Base-by-base conservation (phyloP, 2,888 invertebrate genomes). In the Oegoconia quadripuncta region DNA sequence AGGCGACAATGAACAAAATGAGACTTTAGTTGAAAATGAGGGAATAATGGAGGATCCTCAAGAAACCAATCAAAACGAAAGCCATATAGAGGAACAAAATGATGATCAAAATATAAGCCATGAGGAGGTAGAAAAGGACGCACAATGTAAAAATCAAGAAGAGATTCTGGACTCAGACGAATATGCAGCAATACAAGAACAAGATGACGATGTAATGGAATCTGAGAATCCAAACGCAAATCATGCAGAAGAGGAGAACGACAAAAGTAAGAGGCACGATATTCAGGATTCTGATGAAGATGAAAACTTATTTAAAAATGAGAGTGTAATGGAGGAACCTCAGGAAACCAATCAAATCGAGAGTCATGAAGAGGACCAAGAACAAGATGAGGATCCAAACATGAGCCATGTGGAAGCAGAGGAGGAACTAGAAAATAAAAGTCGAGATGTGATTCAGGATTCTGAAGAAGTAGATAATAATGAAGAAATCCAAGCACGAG, bases 191-290 rank as follows among this genome's bases (percentile, higher is more conserved):
- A 26, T 3, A 18, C 22, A 37, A 26, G 31, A 28, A 5, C 14
- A 41, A 16, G 20, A 38, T 27, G 37, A 34, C 18, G 33, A 39
- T 26, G 30, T 42, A 13, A 34, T 44, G 14, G 36, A 46, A 41
- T 28, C 29, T 22, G 22, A 11, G 5, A 9, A 26, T 7, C 22
- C 22, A 26, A 12, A n/a, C 11, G 26, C 41, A 34, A 39, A 25
- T 28, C 20, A 44, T 25, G 14, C 32, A 17, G 37, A 34, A 23
- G 23, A n/a, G n/a, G n/a, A n/a, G n/a, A n/a, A n/a, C n/a, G n/a
- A 26, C 2, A n/a, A 37, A 25, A 32, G 20, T 12, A n/a, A n/a
- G n/a, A n/a, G n/a, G n/a, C n/a, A n/a, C n/a, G n/a, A n/a, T n/a
- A n/a, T n/a, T n/a, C n/a, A n/a, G n/a, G n/a, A n/a, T n/a, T n/a